Base-by-base conservation (phyloP, 2,113 vertebrate species). In the Opisthocomus hoazin region DNA sequence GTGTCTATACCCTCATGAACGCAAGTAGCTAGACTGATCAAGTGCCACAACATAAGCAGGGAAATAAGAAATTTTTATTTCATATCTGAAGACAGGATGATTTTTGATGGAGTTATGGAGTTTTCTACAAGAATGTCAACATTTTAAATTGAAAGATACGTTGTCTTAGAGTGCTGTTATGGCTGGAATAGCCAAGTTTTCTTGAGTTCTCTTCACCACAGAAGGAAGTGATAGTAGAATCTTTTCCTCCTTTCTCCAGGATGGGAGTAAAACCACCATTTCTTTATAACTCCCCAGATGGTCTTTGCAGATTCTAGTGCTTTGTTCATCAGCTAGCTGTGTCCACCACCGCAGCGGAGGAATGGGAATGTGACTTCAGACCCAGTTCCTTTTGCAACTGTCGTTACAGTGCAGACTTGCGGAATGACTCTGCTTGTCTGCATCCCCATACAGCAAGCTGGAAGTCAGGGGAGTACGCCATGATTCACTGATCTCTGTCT, bases 401-500 rank as follows among this genome's bases (percentile, higher is more conserved):
- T 57, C 29, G 5, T 64, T 60, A 12, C 11, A 48, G 46, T 63
- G 60, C 65, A 74, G 66, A 75, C n/a, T 29, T 92, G 36, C 39
- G 43, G 43, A 64, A 17, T 34, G n/a, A 48, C 74, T 74, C 45
- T 54, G 27, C 14, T 5, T 48, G 17, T 24, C 37, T 39, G 17
- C 48, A 36, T 45, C 20, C 11, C 22, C 32, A 18, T 3, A 32
- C 20, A 54, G 20, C 24, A 34, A 66, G 36, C 11, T 71, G 41
- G 46, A 61, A 18, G 13, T 12, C 0, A 2, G 43, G 39, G 56
- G 30, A 39, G 7, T 13, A 15, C 3, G 2, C n/a, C 3, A 1
- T 24, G 7, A 12, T 70, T 70, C 39, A 26, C 18, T 22, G 48
- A 32, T 51, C 41, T 80, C 41, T 70, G 18, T 12, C 54, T 80